These are phyloP conservation scores for Melanotaenia trifasciata DNA, from an alignment of 2,797 vertebrate species.

Conservation along the genomic window DNA sequence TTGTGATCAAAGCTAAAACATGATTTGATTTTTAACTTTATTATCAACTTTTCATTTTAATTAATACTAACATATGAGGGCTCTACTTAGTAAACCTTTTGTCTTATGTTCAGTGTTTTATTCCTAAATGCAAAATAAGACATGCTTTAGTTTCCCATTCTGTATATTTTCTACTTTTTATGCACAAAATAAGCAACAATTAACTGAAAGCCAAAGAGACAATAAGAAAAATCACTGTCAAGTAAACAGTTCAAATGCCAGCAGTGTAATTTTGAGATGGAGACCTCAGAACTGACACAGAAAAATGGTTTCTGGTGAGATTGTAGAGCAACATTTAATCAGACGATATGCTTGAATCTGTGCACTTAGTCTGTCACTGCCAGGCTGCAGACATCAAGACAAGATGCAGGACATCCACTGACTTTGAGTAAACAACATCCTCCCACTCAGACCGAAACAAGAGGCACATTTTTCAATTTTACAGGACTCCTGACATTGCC, in stretches of 20 bases:
- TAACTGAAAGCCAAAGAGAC: neutral
- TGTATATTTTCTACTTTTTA: slow-evolving; percentile 6
- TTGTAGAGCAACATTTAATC: slow-evolving; percentile 32
- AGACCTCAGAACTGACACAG: slow-evolving; percentile 27
- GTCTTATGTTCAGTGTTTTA: neutral
- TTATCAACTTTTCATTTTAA: neutral
- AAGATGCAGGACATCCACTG: slow-evolving; percentile 1
- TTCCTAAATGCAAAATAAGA: neutral
- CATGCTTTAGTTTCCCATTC: neutral
- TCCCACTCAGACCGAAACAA: slow-evolving; percentile 14
- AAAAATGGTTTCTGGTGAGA: slow-evolving; percentile 25
- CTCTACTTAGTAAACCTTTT: neutral
- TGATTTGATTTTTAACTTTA: neutral
- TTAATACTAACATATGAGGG: neutral
- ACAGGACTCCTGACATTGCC: slow-evolving; percentile 24
- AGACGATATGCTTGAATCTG: slow-evolving; percentile 20
- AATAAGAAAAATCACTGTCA: neutral
- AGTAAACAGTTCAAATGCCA: slow-evolving; percentile 3
- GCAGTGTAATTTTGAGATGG: slow-evolving; percentile 24
- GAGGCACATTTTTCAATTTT: slow-evolving; percentile 7
- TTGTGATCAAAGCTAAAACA: neutral
- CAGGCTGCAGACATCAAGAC: slow-evolving; percentile 12
- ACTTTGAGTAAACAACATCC: slow-evolving; percentile 34
- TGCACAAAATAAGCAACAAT: slow-evolving; percentile 4
- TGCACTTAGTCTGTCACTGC: slow-evolving; percentile 46